Evolutionary conservation across 2,888 invertebrate genomes (phyloP).

Genomic region (Conomelus anceps): DNA sequence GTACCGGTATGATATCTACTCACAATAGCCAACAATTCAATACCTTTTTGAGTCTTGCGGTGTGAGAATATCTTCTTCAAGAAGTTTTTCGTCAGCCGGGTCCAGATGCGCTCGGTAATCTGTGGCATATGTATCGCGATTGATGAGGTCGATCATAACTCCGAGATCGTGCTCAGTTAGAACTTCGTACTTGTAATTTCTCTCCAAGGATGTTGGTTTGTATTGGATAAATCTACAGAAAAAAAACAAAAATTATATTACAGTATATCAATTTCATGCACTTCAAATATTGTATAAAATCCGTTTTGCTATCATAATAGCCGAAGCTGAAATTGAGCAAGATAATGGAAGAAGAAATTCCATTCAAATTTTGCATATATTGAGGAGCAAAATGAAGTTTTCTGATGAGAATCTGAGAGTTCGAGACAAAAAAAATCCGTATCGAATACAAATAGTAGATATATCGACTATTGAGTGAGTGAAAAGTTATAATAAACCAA

Average conservation of each 20-base stretch:
- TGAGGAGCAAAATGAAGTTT: too few relatives aligned
- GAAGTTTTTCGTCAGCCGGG: conserved; percentile 86
- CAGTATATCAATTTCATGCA: not conserved
- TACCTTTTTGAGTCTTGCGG: conserved; percentile 77
- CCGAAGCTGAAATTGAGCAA: too few relatives aligned
- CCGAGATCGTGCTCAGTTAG: conserved; percentile 96
- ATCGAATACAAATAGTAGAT: too few relatives aligned
- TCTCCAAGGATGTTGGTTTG: conserved; percentile 90
- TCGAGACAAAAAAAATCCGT: too few relatives aligned
- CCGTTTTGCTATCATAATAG: not conserved
- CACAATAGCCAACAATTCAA: not conserved
- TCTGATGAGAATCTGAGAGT: too few relatives aligned
- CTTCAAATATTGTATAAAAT: not conserved
- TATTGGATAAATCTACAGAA: conserved; percentile 77
- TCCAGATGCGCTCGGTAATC: conserved; percentile 69
- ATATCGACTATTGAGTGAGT: too few relatives aligned
- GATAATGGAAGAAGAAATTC: too few relatives aligned
- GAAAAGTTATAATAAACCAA: too few relatives aligned
- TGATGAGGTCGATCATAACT: conserved; percentile 93
- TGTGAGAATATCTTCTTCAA: conserved; percentile 90
- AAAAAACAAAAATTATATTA: conserved; percentile 9
- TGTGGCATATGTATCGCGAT: conserved; percentile 85
- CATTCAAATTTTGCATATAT: too few relatives aligned
- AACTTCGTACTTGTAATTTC: conserved; percentile 92
- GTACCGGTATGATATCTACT: too few relatives aligned